phyloP scores from a whole-genome alignment of 2,888 invertebrate genomes.

The Caenorhabditis sp. region DNA sequence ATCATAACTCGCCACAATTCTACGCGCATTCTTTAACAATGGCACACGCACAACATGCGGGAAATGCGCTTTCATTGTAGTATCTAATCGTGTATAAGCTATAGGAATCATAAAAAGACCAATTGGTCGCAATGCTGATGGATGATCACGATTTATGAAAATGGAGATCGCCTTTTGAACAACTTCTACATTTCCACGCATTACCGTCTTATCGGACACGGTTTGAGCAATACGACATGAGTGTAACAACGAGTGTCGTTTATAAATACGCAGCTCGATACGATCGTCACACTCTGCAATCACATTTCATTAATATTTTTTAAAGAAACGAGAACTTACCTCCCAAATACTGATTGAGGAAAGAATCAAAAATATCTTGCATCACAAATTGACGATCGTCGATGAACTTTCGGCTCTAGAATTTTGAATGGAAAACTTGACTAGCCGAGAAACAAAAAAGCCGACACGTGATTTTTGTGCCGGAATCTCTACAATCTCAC shows the following conservation, averaged over 20 bases:
- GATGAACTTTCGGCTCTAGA: conserved; percentile 3
- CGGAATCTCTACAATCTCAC: too few relatives aligned
- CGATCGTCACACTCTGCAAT: conserved; percentile 4
- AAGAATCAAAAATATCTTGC: neutral
- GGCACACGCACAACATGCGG: conserved; percentile 30
- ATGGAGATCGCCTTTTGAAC: neutral
- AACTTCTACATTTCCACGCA: too few relatives aligned
- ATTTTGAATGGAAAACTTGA: too few relatives aligned
- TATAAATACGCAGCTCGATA: neutral
- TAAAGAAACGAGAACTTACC: neutral
- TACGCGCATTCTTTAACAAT: conserved; percentile 2
- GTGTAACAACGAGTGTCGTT: neutral
- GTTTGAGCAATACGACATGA: neutral
- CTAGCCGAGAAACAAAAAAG: too few relatives aligned
- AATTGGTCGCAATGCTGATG: neutral
- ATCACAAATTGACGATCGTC: neutral
- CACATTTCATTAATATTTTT: neutral
- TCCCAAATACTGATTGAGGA: neutral
- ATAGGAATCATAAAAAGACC: conserved; percentile 24
- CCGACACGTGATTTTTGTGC: too few relatives aligned
- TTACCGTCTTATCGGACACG: neutral
- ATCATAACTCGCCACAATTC: conserved; percentile 4
- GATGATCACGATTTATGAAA: neutral
- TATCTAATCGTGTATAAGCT: conserved; percentile 15
- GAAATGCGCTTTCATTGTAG: conserved; percentile 17